Base-by-base conservation (phyloP, 1,140 invertebrate species). In the Trissolcus basalis region DNA sequence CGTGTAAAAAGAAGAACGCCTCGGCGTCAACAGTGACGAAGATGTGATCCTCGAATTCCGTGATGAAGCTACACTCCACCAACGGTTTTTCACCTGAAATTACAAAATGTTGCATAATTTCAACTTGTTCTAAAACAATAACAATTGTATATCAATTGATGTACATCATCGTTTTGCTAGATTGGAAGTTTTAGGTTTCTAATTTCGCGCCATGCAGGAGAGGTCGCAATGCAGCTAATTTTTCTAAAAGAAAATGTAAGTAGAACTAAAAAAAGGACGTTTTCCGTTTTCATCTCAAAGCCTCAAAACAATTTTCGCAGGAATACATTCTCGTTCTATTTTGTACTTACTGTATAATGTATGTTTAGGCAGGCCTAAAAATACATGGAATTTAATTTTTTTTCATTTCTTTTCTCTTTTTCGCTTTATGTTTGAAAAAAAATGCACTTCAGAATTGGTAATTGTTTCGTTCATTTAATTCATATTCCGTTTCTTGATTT, bases 11-110 rank as follows among this genome's bases (percentile, higher is more conserved):
- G 87, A 98, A 96, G 88, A 99, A 98, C 11, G 96, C 96, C 87
- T 99, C 97, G 0, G 97, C 97, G 90, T 98, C 97, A 65, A 98
- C 96, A 1, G 97, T 97, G 58, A 99, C 97, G 87, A 97, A 98
- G 79, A 98, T 99, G 84, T 98, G 97, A 87, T 98, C 97, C 85
- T 98, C 96, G 89, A 99, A 98, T 88, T 99, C 97, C 7, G 97
- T 98, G 27, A 98, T 97, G 86, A 99, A 98, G 87, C 96, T 97
- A 89, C 96, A 98, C 80, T 98, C 94, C 14, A 99, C 96, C 27
- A 94, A 89, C 16, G 97, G 96, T 86, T 96, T 96, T 54, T 92
- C 91, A 83, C 94, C 96, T 95, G n/a, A 13, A 35, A 59, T 2
- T n/a, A 32, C 4, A 33, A 51, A 51, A 12, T 1, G 13, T 19